These are phyloP conservation scores for Vulpes lagopus DNA, from an alignment of 2,113 vertebrate genomes.

Conservation along the genomic window DNA sequence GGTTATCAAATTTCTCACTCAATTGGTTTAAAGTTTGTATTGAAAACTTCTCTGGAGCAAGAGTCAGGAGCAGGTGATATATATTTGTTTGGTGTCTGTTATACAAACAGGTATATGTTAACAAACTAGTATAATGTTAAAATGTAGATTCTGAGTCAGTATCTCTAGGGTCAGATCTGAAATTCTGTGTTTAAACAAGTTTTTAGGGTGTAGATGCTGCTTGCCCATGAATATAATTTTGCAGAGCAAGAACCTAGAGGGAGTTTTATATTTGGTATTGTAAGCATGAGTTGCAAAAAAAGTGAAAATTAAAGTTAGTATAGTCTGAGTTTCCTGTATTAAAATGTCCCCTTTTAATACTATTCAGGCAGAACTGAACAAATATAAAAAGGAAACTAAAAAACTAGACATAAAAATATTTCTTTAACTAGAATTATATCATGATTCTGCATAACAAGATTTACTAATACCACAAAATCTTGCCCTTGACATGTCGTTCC, in stretches of 20 bases:
- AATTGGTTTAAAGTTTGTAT: neutral
- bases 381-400: constrained; percentile 26
- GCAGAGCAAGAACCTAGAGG: neutral
- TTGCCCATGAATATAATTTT: neutral
- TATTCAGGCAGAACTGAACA: neutral
- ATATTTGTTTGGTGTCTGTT: neutral
- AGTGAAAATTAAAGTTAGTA: neutral
- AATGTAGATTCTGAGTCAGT: neutral
- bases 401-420: neutral
- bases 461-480: constrained; percentile 36
- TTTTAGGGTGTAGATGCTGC: neutral
- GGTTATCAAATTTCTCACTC: neutral
- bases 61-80: neutral
- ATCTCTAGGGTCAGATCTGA: neutral
- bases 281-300: neutral
- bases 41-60: neutral
- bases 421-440: constrained; percentile 25
- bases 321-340: neutral
- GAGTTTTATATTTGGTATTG: neutral
- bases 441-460: neutral
- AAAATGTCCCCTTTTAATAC: neutral
- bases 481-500: neutral
- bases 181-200: neutral
- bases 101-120: neutral
- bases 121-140: neutral